A percentile compares a stretch with the other conserved stretches of the same genome.
These are phyloP conservation scores for Phodopus roborovskii DNA, from an alignment of 2,113 vertebrate genomes.

Conservation along the genomic window DNA sequence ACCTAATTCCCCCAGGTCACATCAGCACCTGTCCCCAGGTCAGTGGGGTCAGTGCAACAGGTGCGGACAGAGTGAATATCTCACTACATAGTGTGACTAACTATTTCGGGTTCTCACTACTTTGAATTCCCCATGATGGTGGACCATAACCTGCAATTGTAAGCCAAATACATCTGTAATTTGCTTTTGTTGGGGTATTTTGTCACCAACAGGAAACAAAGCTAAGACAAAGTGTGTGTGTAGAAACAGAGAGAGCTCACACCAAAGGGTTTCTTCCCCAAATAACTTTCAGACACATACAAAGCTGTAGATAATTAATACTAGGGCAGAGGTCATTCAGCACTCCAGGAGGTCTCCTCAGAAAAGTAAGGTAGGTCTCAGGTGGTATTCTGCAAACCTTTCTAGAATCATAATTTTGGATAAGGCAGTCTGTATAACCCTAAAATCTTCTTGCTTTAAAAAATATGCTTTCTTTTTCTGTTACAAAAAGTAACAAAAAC, in stretches of 20 bases:
- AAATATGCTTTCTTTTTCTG: slow-evolving; percentile 21
- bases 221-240: not conserved
- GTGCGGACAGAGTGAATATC: too few relatives aligned
- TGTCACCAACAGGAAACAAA: not conserved
- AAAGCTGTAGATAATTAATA: not conserved
- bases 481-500: slow-evolving; percentile 8
- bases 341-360: not conserved
- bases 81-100: too few relatives aligned
- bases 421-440: not conserved
- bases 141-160: not conserved
- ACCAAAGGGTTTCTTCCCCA: not conserved
- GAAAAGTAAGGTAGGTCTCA: not conserved
- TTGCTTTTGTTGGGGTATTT: not conserved
- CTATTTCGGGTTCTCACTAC: not conserved
- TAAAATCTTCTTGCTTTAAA: not conserved
- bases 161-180: not conserved
- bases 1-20: too few relatives aligned
- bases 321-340: too few relatives aligned
- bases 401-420: not conserved
- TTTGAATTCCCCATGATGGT: not conserved
- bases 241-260: not conserved
- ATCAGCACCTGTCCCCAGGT: too few relatives aligned
- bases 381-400: not conserved
- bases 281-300: not conserved
- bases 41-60: too few relatives aligned